Percentiles rank a stretch among this genome's conserved stretches.
phyloP scores from a whole-genome alignment of 2,113 vertebrate genomes.

The Rattus norvegicus region DNA sequence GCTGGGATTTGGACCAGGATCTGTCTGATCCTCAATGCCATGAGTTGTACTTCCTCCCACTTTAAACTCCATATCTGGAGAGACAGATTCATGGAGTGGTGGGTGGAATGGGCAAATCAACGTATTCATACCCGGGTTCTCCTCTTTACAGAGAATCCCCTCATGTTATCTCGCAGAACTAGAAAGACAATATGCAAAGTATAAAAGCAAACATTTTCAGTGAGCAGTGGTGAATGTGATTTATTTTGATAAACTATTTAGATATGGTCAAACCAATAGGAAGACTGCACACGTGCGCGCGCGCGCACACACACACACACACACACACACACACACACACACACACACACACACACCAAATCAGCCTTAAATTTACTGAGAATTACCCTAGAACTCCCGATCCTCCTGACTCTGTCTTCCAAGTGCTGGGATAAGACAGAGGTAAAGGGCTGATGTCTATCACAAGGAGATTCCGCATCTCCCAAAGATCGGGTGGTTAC shows the following conservation, averaged over 20 bases:
- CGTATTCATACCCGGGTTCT: neutral
- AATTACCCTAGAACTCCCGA: neutral
- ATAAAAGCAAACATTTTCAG: neutral
- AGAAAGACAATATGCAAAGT: neutral
- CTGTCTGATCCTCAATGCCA: neutral
- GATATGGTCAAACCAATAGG: neutral
- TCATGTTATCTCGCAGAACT: neutral
- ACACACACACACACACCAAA: neutral
- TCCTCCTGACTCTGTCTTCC: neutral
- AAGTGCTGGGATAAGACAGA: neutral
- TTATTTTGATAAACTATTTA: constrained; percentile 14
- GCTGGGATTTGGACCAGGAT: constrained; percentile 5
- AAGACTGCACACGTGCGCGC: neutral
- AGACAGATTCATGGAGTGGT: neutral
- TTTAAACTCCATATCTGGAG: neutral
- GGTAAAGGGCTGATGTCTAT: neutral
- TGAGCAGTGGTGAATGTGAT: neutral
- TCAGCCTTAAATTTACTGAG: neutral
- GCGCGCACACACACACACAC: no score
- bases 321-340: no score
- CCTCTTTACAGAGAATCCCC: neutral
- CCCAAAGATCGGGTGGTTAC: neutral
- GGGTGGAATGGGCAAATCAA: neutral
- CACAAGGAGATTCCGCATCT: neutral
- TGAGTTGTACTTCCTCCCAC: neutral